Conservation (phyloP, 2,888 invertebrate genomes). For the Drosophila fungiperda region DNA sequence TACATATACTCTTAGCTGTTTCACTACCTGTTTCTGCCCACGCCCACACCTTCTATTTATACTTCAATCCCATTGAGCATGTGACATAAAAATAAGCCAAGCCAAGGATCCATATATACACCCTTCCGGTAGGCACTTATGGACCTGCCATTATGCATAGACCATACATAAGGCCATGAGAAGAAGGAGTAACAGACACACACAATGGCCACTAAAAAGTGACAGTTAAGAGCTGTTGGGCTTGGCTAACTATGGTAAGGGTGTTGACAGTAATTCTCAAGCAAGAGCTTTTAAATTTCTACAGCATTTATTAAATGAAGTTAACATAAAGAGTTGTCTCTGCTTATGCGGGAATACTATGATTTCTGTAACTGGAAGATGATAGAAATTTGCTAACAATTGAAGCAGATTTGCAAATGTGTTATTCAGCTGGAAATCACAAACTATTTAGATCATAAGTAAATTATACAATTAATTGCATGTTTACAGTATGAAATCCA, state of each 20-base stretch:
- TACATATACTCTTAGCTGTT: slow-evolving; percentile 14
- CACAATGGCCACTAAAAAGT: slow-evolving; percentile 68
- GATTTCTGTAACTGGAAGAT: background rate
- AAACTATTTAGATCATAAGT: background rate
- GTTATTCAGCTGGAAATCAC: background rate
- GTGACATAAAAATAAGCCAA: slow-evolving; percentile 61
- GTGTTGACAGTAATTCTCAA: slow-evolving; percentile 17
- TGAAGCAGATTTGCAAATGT: background rate
- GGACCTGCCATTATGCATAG: slow-evolving; percentile 40
- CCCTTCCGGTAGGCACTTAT: slow-evolving; percentile 57
- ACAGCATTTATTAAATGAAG: slow-evolving; percentile 10
- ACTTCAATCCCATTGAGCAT: slow-evolving; percentile 31
- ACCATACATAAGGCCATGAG: slow-evolving; percentile 64
- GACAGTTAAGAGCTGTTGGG: slow-evolving; percentile 62
- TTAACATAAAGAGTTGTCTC: background rate
- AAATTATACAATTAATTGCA: background rate
- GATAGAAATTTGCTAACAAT: background rate
- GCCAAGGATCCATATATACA: slow-evolving; percentile 25
- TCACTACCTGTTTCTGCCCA: slow-evolving; percentile 50
- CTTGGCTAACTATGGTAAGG: slow-evolving; percentile 26
- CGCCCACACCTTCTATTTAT: background rate
- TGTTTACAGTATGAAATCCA: background rate
- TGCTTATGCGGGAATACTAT: slow-evolving; percentile 6
- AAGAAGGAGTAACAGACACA: slow-evolving; percentile 68
- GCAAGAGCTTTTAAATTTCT: slow-evolving; percentile 28